phyloP scores from a whole-genome alignment of 2,797 vertebrate species.

The Eptatretus atami region DNA sequence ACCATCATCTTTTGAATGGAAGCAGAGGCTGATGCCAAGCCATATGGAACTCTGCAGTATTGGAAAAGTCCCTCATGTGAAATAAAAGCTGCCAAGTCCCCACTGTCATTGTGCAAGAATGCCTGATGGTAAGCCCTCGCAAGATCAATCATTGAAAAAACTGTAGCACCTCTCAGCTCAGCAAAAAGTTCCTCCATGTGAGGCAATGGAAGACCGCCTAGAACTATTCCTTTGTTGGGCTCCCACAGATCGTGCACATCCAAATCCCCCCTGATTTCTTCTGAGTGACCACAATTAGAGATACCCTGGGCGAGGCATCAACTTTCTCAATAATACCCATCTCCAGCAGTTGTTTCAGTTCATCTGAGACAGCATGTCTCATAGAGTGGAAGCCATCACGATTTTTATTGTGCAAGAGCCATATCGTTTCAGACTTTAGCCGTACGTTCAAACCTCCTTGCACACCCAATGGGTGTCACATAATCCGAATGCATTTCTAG shows the following conservation, averaged over 20 bases:
- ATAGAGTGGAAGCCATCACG: neutral
- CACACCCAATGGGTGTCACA: too few species aligned
- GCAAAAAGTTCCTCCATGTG: too few species aligned
- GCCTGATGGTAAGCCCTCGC: too few species aligned
- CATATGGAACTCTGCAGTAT: too few species aligned
- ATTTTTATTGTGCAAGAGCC: neutral
- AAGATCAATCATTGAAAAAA: neutral
- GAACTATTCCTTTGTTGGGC: neutral
- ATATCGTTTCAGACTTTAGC: neutral
- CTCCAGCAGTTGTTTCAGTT: neutral
- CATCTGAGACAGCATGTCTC: neutral
- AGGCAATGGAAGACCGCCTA: too few species aligned
- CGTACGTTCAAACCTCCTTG: too few species aligned
- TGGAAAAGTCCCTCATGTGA: too few species aligned
- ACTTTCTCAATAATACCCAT: conserved; percentile 1
- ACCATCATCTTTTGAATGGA: too few species aligned
- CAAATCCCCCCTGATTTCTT: conserved; percentile 5
- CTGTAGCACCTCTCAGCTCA: neutral
- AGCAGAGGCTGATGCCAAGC: too few species aligned
- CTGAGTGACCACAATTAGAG: neutral
- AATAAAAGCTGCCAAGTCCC: too few species aligned
- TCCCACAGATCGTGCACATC: neutral
- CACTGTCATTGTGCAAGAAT: too few species aligned
- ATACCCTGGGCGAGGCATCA: conserved; percentile 5
- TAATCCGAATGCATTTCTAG: too few species aligned